Percentiles rank a stretch among this genome's conserved stretches.
Conservation (phyloP, 2,888 invertebrate species). For the Sepiola atlantica region DNA sequence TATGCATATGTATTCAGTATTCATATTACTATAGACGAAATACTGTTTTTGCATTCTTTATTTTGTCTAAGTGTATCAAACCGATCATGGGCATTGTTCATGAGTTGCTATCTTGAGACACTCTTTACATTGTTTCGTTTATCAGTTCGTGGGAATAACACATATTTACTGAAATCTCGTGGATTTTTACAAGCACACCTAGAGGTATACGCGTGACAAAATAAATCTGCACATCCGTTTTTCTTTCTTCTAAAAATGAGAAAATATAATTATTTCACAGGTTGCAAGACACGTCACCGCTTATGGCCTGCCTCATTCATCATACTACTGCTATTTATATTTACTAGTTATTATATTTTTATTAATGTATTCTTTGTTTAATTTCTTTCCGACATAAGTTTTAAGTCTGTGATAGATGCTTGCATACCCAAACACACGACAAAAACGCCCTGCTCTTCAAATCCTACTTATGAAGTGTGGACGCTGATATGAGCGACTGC, state of each 20-base stretch:
- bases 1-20: too few species aligned
- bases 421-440: not conserved
- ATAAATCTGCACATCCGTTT: not conserved
- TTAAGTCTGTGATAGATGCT: not conserved
- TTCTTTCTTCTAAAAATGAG: not conserved
- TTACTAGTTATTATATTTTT: not conserved
- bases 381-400: not conserved
- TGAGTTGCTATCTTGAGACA: not conserved
- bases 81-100: too few species aligned
- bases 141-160: not conserved
- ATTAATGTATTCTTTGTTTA: not conserved
- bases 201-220: constrained; percentile 4
- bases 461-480: not conserved
- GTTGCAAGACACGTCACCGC: not conserved
- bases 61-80: too few species aligned
- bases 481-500: not conserved
- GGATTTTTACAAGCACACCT: not conserved
- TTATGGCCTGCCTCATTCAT: not conserved
- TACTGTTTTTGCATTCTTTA: too few species aligned
- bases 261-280: not conserved
- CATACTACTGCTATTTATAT: not conserved
- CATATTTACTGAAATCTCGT: not conserved
- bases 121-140: not conserved
- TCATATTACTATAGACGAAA: too few species aligned
- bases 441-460: not conserved